Base-by-base conservation (phyloP, 2,888 invertebrate species). In the Macrophya alboannulata region DNA sequence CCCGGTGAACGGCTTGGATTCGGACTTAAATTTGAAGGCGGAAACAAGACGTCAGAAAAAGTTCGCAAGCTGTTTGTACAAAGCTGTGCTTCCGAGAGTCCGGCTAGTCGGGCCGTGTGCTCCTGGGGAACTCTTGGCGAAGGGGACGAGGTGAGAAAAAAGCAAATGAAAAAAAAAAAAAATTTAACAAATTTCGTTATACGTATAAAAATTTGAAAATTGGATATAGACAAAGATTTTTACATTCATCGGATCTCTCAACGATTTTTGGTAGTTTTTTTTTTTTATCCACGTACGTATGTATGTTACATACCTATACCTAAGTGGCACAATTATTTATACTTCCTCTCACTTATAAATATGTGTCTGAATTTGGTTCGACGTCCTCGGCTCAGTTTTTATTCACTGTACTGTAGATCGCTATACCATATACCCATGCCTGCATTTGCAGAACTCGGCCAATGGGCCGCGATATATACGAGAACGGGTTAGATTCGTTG, bases 1-100 rank as follows among this genome's bases (percentile, higher is more conserved):
- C 97, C 98, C 0, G 98, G 98, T 0, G 98, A 98, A 91, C 96
- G 98, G 62, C 95, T 99, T 9, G 99, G 99, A 1, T 97, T 99
- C 91, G 98, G 98, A 0, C 94, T 99, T 0, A 98, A 98, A 92
- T 98, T 99, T 92, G 98, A 98, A 94, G 98, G 98, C 68, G 98
- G 98, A 17, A 97, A 97, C 62, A 97, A 97, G 88, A 97, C 97
- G 55, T 95, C 96, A 12, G 98, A 98, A 92, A 96, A 95, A 89
- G 98, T 98, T 1, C 95, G 97, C 86, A 95, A 97, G 88, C 95
- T 99, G 81, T 97, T 97, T 87, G 98, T 99, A 86, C 98, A 98
- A 92, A 98, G 98, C 89, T 98, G 98, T 93, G 98, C 98, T 48
- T 95, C 96, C 86, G 97, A 97, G 89, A 98, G 98, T 94, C 98